Base-by-base conservation (phyloP, 2,113 vertebrate species). In the Brienomyrus brachyistius region DNA sequence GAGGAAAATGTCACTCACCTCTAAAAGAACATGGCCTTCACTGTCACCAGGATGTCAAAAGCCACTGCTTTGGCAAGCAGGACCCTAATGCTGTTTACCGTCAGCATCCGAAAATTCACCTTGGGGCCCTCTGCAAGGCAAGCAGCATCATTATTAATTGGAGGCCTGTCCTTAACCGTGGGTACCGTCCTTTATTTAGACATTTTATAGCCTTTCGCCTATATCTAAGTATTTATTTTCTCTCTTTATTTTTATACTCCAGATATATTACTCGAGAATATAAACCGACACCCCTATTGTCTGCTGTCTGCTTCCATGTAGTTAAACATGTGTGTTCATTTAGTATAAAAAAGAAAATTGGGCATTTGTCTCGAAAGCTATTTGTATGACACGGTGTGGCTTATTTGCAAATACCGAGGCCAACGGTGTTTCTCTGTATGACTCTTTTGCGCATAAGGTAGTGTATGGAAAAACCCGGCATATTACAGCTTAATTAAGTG, bases 61-160 rank as follows among this genome's bases (percentile, higher is more conserved):
- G 91, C 91, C 90, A 95, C 4, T 0, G 90, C 47, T 90, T 95
- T 95, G 48, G 92, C 93, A 83, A 95, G 92, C 35, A 95, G 7
- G 77, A 95, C 54, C 47, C 95, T 91, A 56, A 94, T 88, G 0
- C 86, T 90, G 10, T 93, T 93, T 50, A 95, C 89, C 70, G 92
- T 1, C 91, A 95, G 31, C 54, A 91, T 85, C 80, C 51, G 86
- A 54, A 90, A 92, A 88, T 95, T 95, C 77, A 90, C 47, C 17
- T 77, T 91, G 3, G 85, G 86, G 21, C 88, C 40, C 56, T 74
- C 92, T 92, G 87, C 19, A 91, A 90, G 56, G 90, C 3, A 90
- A 47, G 48, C 21, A 21, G 45, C 19, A 8, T 47, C 23, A 59
- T 77, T 23, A 21, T 6, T 6, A 15, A 7, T 27, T 2, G 66